Evolutionary conservation across 2,113 vertebrate genomes (phyloP).

Genomic region (Pandion haliaetus): DNA sequence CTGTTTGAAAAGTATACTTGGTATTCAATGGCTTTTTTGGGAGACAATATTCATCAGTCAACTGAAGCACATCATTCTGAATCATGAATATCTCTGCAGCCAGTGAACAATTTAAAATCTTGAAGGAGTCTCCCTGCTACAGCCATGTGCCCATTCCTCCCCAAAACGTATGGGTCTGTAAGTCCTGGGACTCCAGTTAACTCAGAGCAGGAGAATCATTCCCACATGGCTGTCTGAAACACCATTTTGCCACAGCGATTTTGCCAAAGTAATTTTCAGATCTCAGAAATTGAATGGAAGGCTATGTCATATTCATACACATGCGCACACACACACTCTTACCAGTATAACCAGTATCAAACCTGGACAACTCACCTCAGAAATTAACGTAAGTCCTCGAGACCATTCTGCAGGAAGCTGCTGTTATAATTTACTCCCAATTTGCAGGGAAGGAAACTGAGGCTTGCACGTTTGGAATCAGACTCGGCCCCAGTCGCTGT

Average conservation of each 20-base stretch:
- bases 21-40: conserved; percentile 17
- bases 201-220: not conserved
- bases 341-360: not conserved
- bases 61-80: not conserved
- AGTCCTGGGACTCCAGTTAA: not conserved
- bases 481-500: not conserved
- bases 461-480: not conserved
- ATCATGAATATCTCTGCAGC: not conserved
- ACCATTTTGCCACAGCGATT: not conserved
- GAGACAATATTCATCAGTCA: conserved; percentile 40
- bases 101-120: not conserved
- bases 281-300: not conserved
- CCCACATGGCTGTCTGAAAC: not conserved
- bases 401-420: not conserved
- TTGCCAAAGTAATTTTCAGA: not conserved
- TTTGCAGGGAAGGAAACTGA: not conserved
- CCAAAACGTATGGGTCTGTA: not conserved
- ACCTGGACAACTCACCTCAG: not conserved
- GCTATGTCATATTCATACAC: not conserved
- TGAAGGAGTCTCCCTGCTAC: not conserved
- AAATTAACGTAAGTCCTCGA: not conserved
- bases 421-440: not conserved
- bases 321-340: not conserved
- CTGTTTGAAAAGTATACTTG: conserved; percentile 32
- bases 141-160: not conserved